These are phyloP conservation scores for Ophonus ardosiacus DNA, from an alignment of 2,888 invertebrate genomes.

Conservation along the genomic window DNA sequence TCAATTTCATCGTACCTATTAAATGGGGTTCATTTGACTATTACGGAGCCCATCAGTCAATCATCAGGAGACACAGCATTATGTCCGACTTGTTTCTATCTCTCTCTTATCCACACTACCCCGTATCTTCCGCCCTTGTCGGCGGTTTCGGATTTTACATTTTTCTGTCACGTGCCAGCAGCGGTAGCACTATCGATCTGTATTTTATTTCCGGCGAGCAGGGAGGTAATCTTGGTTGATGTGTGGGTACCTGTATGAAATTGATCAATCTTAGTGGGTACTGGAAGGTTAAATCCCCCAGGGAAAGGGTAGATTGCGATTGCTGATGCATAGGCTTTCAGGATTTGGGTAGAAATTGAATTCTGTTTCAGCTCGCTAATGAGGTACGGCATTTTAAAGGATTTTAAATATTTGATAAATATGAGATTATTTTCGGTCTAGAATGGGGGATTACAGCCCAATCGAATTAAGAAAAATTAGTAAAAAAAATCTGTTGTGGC, in stretches of 20 bases:
- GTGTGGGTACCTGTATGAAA: conserved; percentile 31
- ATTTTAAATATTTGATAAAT: no score
- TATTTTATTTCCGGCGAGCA: conserved; percentile 33
- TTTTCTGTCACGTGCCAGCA: conserved; percentile 50
- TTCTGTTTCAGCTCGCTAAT: not conserved
- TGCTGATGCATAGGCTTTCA: conserved; percentile 21
- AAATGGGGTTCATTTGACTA: conserved; percentile 72
- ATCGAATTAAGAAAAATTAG: no score
- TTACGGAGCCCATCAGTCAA: conserved; percentile 70
- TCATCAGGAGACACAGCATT: conserved; percentile 65
- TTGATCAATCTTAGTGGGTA: conserved; percentile 32
- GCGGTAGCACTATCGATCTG: conserved; percentile 37
- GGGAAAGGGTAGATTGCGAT: conserved; percentile 8
- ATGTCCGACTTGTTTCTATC: conserved; percentile 56
- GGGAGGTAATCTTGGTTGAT: conserved; percentile 38
- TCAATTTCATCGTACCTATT: conserved; percentile 72
- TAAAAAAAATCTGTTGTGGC: no score
- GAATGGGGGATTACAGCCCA: no score
- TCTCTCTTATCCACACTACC: conserved; percentile 2
- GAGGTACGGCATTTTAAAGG: no score
- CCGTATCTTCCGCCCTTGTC: not conserved
- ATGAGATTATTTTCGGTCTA: no score
- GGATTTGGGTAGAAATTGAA: conserved; percentile 1
- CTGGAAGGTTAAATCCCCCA: not conserved
- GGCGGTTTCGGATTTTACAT: conserved; percentile 18